Evolutionary conservation across 2,888 invertebrate species (phyloP), one percentile per base, ranked within the genome.

Genomic region (Marronus borbonicus): DNA sequence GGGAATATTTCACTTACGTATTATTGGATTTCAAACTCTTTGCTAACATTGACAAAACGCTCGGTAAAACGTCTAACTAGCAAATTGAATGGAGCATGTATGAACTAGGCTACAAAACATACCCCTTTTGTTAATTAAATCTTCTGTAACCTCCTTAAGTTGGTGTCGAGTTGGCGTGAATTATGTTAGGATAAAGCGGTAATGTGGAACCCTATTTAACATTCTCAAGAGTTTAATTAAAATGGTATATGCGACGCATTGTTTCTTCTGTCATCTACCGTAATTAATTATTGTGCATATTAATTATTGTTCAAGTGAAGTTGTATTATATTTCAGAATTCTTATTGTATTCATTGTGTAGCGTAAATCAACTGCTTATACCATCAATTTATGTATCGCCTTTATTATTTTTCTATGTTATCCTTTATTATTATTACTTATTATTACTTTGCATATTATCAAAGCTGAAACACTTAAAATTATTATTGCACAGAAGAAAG

Each of bases 191-290:
- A 55, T 55, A 31, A 70, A 17, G 31, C 28, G 69, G n/a, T 52
- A 52, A 69, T 69, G 69, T n/a, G 69, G 70, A 10, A 5, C 36
- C 20, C 12, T 70, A 70, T 17, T 55, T 55, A 55, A 31, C n/a
- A 55, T 70, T 55, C 70, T n/a, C 70, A n/a, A 55, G 12, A 3
- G 55, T 55, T 70, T 70, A 70, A 70, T 70, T 70, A 70, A 70
- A 55, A 31, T 55, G 36, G 55, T 55, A 36, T 17, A 70, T 55
- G 55, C 8, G 44, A 55, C 55, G 14, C 20, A 55, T 44, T 55
- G 55, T 55, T 20, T 55, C 20, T 55, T 7, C 8, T 44, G 8
- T 44, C 8, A 12, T 44, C 44, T 12, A 44, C 62, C 2, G 28
- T 24, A 12, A 8, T 14, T 62, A 62, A 12, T 28, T 14, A 62